Conservation (phyloP, 1,140 invertebrate species). For the Lasioglossum albipes region DNA sequence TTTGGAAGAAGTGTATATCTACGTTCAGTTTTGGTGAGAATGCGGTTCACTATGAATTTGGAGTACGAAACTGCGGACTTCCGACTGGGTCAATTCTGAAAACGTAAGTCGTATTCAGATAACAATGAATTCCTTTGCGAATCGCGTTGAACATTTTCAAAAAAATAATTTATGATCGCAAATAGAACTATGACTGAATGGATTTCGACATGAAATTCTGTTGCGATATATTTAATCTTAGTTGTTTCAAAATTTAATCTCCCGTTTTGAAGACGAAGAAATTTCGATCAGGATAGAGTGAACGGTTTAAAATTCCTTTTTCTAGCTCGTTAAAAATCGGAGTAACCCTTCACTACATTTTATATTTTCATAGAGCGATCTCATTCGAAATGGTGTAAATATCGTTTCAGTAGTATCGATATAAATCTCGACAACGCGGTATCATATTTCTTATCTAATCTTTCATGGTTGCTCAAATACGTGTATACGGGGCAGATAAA, state of each 20-base stretch:
- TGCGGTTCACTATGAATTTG: background rate
- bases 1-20: background rate
- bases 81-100: background rate
- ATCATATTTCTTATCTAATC: constrained; percentile 41
- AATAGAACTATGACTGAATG: too few species aligned
- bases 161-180: too few species aligned
- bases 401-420: background rate
- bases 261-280: too few species aligned
- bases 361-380: background rate
- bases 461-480: constrained; percentile 16
- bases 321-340: too few species aligned
- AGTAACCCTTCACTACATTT: background rate
- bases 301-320: too few species aligned
- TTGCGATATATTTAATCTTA: too few species aligned
- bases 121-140: background rate
- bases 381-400: background rate
- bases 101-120: constrained; percentile 5
- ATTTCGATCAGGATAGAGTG: background rate
- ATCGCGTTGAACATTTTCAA: too few species aligned
- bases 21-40: background rate
- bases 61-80: background rate
- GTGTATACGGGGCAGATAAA: constrained; percentile 27
- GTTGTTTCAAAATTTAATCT: too few species aligned
- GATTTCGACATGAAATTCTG: too few species aligned
- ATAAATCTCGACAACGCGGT: background rate